These are phyloP conservation scores for Ridgeia piscesae DNA, from an alignment of 1,140 invertebrate genomes.

Conservation along the genomic window DNA sequence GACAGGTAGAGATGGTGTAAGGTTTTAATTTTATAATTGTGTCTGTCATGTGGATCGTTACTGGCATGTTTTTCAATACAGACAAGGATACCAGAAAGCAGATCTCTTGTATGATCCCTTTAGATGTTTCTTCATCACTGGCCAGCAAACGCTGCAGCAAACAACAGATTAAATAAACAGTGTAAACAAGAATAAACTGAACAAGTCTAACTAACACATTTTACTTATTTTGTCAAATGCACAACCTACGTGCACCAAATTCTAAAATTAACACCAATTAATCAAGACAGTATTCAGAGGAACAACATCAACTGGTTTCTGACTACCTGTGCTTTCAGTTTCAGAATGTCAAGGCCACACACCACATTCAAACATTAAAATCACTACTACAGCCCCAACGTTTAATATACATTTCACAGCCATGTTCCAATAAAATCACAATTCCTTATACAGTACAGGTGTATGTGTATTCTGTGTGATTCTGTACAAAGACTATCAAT, in stretches of 20 bases:
- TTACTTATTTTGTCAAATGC: background rate
- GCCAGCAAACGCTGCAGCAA: conserved; percentile 59
- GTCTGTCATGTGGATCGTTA: background rate
- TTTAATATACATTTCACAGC: background rate
- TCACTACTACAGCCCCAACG: background rate
- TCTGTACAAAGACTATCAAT: no score
- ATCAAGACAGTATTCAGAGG: no score
- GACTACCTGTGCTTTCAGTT: no score
- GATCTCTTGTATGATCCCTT: conserved; percentile 61
- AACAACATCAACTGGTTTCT: background rate
- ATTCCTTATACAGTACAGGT: no score
- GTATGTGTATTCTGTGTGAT: no score
- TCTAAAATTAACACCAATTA: no score
- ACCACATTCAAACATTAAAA: background rate
- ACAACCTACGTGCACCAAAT: no score
- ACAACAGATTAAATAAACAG: background rate
- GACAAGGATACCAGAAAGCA: conserved; percentile 58
- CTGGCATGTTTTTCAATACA: conserved; percentile 8
- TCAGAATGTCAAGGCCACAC: no score
- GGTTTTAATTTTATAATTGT: background rate
- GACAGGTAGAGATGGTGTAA: background rate
- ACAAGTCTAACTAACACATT: background rate
- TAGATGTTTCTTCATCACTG: conserved; percentile 60
- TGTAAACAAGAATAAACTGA: background rate
- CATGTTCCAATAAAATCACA: background rate